These are phyloP conservation scores for Saccopteryx leptura DNA, from an alignment of 2,113 vertebrate genomes.

Conservation along the genomic window DNA sequence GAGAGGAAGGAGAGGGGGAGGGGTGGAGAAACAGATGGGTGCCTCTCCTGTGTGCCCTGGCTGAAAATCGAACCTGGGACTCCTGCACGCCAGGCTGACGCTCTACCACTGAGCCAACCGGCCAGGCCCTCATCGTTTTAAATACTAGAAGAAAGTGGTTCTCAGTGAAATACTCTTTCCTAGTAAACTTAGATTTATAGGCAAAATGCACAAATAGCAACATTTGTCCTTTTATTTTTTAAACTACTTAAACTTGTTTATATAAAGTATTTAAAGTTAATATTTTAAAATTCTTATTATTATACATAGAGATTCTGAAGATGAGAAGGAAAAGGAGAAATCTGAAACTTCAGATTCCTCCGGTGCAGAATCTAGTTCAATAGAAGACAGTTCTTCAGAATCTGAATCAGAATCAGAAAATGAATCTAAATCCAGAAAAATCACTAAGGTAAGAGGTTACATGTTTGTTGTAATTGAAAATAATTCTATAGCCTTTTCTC, in stretches of 20 bases:
- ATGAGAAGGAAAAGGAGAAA: constrained; percentile 79
- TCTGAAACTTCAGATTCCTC: constrained; percentile 83
- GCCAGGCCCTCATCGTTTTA: neutral
- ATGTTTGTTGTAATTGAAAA: neutral
- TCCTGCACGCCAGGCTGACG: too few relatives aligned
- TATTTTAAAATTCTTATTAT: constrained; percentile 67
- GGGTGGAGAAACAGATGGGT: too few relatives aligned
- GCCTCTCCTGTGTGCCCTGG: too few relatives aligned
- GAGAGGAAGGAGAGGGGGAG: too few relatives aligned
- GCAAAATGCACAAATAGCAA: neutral
- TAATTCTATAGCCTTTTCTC: neutral
- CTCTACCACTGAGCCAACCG: too few relatives aligned
- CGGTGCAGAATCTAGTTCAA: constrained; percentile 86
- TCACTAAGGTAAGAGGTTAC: constrained; percentile 80
- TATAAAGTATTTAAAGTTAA: constrained; percentile 31
- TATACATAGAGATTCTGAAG: constrained; percentile 86
- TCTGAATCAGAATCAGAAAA: constrained; percentile 91
- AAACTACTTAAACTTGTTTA: constrained; percentile 46
- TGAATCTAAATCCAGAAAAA: constrained; percentile 78
- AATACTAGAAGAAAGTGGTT: constrained; percentile 43
- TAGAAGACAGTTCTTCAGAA: constrained; percentile 90
- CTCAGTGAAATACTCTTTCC: neutral
- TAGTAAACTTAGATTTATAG: constrained; percentile 41
- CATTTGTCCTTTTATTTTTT: constrained; percentile 20
- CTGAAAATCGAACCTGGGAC: too few relatives aligned